A percentile compares a stretch with the other conserved stretches of the same genome.
phyloP scores from a whole-genome alignment of 2,888 invertebrate species.

The Eilema depressum region DNA sequence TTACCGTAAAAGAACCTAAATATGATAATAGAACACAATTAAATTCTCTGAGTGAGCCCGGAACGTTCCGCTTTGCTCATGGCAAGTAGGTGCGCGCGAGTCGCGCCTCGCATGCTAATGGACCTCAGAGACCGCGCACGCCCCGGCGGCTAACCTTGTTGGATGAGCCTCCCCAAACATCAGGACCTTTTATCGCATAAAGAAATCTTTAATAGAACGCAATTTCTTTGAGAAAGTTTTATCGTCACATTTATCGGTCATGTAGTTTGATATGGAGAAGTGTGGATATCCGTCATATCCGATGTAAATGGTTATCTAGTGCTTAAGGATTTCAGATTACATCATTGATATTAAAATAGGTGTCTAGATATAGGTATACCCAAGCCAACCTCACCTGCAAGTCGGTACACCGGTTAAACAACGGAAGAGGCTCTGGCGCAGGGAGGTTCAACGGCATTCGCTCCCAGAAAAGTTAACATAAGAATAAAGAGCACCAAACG shows the following conservation, averaged over 20 bases:
- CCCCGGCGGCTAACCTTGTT: constrained; percentile 65
- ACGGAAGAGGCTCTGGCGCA: too few relatives aligned
- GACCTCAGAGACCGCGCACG: constrained; percentile 57
- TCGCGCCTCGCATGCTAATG: constrained; percentile 78
- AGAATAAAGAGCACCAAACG: too few relatives aligned
- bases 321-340: neutral
- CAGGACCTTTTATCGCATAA: constrained; percentile 74
- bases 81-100: constrained; percentile 78
- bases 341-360: neutral
- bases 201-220: constrained; percentile 74
- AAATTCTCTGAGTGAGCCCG: constrained; percentile 84
- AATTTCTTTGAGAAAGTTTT: constrained; percentile 80
- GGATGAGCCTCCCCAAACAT: constrained; percentile 73
- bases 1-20: constrained; percentile 86
- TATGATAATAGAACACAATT: constrained; percentile 87
- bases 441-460: too few relatives aligned
- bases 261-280: constrained; percentile 47
- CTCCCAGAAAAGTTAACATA: too few relatives aligned
- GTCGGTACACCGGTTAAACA: too few relatives aligned
- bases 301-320: constrained; percentile 4
- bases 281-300: constrained; percentile 9
- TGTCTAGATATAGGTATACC: too few relatives aligned
- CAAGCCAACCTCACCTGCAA: too few relatives aligned
- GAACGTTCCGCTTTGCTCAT: constrained; percentile 84
- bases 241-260: constrained; percentile 58